phyloP scores from a whole-genome alignment of 2,113 vertebrate genomes.

The Chiloscyllium plagiosum region DNA sequence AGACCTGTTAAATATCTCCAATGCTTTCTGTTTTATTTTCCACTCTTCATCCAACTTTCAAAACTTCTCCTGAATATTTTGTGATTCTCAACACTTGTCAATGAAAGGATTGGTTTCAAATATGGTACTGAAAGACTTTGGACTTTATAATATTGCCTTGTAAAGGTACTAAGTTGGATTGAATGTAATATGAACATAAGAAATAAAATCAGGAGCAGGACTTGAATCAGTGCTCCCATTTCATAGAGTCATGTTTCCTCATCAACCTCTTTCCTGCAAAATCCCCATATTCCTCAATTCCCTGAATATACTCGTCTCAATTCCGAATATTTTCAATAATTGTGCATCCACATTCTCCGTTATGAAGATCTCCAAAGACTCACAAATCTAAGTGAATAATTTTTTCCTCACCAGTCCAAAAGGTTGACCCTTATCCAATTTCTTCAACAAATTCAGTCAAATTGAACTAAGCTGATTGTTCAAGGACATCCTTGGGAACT shows the following conservation, averaged over 20 bases:
- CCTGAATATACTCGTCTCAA: not conserved
- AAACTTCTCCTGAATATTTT: not conserved
- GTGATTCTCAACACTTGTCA: not conserved
- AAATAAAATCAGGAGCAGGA: not conserved
- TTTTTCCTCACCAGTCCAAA: not conserved
- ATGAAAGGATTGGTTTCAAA: not conserved
- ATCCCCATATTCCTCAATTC: not conserved
- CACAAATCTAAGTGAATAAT: not conserved
- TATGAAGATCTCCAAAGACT: not conserved
- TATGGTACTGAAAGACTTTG: not conserved
- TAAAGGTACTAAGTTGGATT: not conserved
- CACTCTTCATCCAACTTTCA: not conserved
- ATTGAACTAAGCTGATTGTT: not conserved
- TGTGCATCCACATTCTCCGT: not conserved
- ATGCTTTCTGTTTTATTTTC: not conserved
- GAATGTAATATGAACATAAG: not conserved
- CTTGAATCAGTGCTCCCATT: not conserved
- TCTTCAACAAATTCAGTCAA: not conserved
- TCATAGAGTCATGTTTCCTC: not conserved
- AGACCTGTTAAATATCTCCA: not conserved
- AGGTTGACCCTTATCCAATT: not conserved
- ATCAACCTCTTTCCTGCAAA: not conserved
- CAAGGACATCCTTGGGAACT: not conserved
- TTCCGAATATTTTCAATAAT: too few species aligned
- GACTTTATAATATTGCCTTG: not conserved